phyloP scores from a whole-genome alignment of 1,140 invertebrate species.

The Drosophila arawakana region DNA sequence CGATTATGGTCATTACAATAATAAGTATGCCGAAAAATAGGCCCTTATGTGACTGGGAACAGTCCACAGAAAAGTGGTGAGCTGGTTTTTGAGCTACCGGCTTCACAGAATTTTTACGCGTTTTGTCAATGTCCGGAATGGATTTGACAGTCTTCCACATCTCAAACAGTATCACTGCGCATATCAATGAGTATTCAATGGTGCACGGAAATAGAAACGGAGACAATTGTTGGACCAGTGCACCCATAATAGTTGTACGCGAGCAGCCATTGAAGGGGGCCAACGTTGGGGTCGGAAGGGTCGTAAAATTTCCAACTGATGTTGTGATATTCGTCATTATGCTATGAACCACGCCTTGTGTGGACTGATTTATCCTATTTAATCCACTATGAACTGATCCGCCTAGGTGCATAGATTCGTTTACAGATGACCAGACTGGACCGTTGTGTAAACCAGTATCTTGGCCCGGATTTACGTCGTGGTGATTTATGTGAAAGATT shows the following conservation, averaged over 20 bases:
- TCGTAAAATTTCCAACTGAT: constrained; percentile 38
- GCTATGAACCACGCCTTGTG: neutral
- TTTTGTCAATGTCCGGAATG: constrained; percentile 77
- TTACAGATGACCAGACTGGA: constrained; percentile 62
- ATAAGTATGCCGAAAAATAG: constrained; percentile 94
- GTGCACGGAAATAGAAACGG: constrained; percentile 96
- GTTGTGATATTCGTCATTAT: constrained; percentile 56
- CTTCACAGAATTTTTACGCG: constrained; percentile 75
- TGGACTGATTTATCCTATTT: constrained; percentile 4
- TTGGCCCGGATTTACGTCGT: constrained; percentile 49
- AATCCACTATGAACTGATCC: constrained; percentile 10
- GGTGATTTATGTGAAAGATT: constrained; percentile 86
- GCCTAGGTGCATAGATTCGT: constrained; percentile 54
- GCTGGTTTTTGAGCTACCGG: constrained; percentile 81
- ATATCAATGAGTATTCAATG: constrained; percentile 94
- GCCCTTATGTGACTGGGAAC: constrained; percentile 93
- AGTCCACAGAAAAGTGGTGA: constrained; percentile 95
- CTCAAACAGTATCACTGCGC: constrained; percentile 93
- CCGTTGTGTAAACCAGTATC: constrained; percentile 46
- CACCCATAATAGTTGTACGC: constrained; percentile 87
- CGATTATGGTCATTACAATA: constrained; percentile 94
- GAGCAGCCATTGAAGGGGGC: constrained; percentile 77
- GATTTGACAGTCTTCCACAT: constrained; percentile 91
- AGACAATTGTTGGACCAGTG: constrained; percentile 91
- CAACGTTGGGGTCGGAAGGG: constrained; percentile 27